Percentiles rank a stretch among this genome's conserved stretches.
phyloP scores from a whole-genome alignment of 2,113 vertebrate species.

The Platycercus adscitus region DNA sequence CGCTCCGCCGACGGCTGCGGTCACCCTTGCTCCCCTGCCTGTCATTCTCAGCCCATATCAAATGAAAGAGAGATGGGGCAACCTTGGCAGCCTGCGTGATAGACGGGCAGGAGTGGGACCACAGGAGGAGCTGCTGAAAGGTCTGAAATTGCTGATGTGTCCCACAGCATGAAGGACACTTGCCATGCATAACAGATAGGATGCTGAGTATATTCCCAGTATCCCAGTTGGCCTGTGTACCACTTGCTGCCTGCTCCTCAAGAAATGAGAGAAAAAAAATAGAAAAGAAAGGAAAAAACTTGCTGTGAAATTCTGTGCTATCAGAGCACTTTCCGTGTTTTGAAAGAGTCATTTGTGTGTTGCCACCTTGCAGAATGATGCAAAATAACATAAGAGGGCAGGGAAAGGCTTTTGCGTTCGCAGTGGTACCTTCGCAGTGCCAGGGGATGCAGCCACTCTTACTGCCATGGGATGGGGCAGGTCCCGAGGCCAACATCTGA shows the following conservation, averaged over 20 bases:
- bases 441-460: not conserved
- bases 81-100: not conserved
- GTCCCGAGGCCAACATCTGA: not conserved
- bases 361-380: not conserved
- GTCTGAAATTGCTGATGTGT: slow-evolving; percentile 22
- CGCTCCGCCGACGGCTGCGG: not conserved
- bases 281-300: not conserved
- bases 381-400: not conserved
- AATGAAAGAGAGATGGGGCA: slow-evolving; percentile 40
- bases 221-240: not conserved
- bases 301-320: not conserved
- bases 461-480: accelerated
- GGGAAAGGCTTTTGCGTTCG: not conserved
- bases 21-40: not conserved
- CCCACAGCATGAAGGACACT: slow-evolving; percentile 17
- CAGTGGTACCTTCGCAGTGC: not conserved
- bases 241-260: slow-evolving; percentile 10
- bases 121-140: slow-evolving; percentile 62
- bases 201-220: slow-evolving; percentile 26
- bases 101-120: slow-evolving; percentile 29
- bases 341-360: not conserved
- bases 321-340: not conserved
- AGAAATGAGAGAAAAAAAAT: not conserved
- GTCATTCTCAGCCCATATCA: slow-evolving; percentile 26
- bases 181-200: slow-evolving; percentile 15